Percentiles rank a stretch among this genome's conserved stretches.
phyloP scores from a whole-genome alignment of 2,888 invertebrate genomes.

The Bellardia bayeri region DNA sequence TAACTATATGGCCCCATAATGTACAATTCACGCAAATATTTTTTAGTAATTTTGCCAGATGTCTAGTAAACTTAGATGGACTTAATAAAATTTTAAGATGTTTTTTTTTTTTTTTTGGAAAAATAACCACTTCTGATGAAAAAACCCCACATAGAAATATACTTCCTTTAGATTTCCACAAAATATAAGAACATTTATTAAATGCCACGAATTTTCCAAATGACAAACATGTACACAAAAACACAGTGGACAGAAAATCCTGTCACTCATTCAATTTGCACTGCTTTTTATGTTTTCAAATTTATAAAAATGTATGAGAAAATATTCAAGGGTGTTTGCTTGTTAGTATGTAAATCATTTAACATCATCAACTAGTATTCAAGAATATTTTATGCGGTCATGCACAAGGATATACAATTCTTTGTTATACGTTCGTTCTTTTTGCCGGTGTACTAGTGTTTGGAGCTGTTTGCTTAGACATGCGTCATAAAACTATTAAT shows the following conservation, averaged over 20 bases:
- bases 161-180: conserved; percentile 68
- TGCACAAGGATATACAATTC: conserved; percentile 44
- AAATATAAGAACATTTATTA: conserved; percentile 73
- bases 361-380: conserved; percentile 36
- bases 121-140: too few species aligned
- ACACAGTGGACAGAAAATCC: conserved; percentile 5
- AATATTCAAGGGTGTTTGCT: background rate
- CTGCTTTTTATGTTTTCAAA: conserved; percentile 45
- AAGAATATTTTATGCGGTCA: conserved; percentile 57
- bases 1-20: too few species aligned
- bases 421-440: conserved; percentile 21
- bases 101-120: too few species aligned
- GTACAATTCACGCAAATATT: too few species aligned
- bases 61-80: too few species aligned
- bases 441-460: background rate
- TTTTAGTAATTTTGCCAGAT: too few species aligned
- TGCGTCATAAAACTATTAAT: conserved; percentile 61
- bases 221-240: conserved; percentile 15
- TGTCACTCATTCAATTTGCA: conserved; percentile 62
- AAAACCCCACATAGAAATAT: too few species aligned
- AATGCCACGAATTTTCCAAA: background rate
- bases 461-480: background rate
- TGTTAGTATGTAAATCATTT: conserved; percentile 30
- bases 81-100: too few species aligned
- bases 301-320: background rate